Percentiles rank a stretch among this genome's conserved stretches.
These are phyloP conservation scores for Ormyrus rosae DNA, from an alignment of 2,888 invertebrate species.

Conservation along the genomic window DNA sequence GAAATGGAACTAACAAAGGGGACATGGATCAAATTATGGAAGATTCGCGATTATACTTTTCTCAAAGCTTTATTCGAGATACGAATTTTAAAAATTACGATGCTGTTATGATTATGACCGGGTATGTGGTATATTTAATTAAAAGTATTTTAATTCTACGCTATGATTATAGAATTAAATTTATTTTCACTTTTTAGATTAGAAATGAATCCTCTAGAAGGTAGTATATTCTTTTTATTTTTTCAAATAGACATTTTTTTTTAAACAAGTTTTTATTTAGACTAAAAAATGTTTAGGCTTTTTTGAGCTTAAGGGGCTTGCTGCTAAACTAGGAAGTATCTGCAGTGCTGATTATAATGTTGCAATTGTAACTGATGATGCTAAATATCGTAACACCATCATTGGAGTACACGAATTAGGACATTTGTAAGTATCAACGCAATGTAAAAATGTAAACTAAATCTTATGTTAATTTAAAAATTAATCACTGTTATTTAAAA, in stretches of 20 bases:
- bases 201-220: no score
- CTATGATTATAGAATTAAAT: no score
- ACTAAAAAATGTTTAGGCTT: neutral
- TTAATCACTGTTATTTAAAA: no score
- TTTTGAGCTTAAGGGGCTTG: constrained; percentile 4
- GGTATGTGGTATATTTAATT: neutral
- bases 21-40: neutral
- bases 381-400: constrained; percentile 8
- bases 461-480: no score
- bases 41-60: neutral
- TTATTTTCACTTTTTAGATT: no score
- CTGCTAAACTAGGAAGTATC: constrained; percentile 17
- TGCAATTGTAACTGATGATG: constrained; percentile 19
- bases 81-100: constrained; percentile 3
- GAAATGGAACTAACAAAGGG: neutral
- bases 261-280: no score
- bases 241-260: no score
- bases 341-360: constrained; percentile 4
- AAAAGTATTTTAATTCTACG: no score
- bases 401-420: constrained; percentile 20
- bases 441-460: no score
- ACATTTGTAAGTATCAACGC: constrained; percentile 17
- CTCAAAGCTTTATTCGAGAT: neutral
- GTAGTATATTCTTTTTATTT: no score
- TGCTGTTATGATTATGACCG: neutral